A percentile compares a stretch with the other conserved stretches of the same genome.
These are phyloP conservation scores for Ophiodon elongatus DNA, from an alignment of 2,113 vertebrate genomes.

Conservation along the genomic window DNA sequence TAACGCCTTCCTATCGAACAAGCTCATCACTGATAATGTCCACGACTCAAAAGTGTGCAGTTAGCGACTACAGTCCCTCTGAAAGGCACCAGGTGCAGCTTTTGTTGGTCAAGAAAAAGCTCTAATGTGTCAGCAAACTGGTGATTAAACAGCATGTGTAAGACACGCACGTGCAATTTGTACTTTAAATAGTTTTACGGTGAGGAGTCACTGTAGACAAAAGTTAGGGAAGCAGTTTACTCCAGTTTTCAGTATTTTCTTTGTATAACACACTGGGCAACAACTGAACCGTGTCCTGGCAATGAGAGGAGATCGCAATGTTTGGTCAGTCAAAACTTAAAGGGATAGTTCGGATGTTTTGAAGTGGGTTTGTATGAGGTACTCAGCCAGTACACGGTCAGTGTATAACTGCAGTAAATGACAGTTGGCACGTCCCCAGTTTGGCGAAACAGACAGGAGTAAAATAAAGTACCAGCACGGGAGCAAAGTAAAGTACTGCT, in stretches of 20 bases:
- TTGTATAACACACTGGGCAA: too few relatives aligned
- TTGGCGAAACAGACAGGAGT: too few relatives aligned
- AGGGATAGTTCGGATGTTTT: too few relatives aligned
- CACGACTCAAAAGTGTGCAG: neutral
- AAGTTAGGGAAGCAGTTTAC: neutral
- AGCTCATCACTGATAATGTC: too few relatives aligned
- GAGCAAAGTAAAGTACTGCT: too few relatives aligned
- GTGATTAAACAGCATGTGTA: neutral
- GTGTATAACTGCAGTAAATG: too few relatives aligned
- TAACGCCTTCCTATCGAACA: neutral
- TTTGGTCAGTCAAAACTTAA: too few relatives aligned
- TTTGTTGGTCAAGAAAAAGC: neutral
- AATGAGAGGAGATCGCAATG: too few relatives aligned
- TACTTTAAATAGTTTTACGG: neutral
- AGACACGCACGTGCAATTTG: neutral
- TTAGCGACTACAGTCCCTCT: neutral
- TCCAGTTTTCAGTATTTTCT: neutral
- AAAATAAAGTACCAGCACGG: too few relatives aligned
- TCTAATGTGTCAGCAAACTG: neutral
- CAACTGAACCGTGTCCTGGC: too few relatives aligned
- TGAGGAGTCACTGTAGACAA: neutral
- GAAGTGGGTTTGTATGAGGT: too few relatives aligned
- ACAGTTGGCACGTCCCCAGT: neutral
- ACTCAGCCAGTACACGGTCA: too few relatives aligned
- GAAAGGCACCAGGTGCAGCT: neutral